Conservation (phyloP, 2,797 vertebrate genomes). For the Tangara arthus region DNA sequence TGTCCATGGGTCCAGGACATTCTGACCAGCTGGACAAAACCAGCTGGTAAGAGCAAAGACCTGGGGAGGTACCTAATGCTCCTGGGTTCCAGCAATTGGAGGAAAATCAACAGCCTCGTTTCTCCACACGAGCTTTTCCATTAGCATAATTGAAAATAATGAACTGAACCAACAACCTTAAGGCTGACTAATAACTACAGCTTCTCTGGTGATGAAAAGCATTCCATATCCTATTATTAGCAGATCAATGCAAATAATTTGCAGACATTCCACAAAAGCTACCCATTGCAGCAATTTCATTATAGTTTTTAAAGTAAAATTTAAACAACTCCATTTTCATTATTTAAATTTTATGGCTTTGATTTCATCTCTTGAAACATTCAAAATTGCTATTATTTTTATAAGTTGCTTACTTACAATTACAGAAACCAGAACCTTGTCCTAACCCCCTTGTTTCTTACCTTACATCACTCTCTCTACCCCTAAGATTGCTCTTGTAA, state of each 20-base stretch:
- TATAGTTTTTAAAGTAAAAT: neutral
- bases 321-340: neutral
- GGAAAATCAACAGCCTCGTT: neutral
- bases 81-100: neutral
- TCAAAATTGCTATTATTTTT: neutral
- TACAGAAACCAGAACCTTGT: neutral
- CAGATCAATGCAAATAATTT: neutral
- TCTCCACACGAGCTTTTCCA: conserved; percentile 15
- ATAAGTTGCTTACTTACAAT: neutral
- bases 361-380: neutral
- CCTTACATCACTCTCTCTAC: neutral
- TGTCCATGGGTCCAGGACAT: neutral
- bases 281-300: neutral
- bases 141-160: conserved; percentile 22
- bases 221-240: conserved; percentile 1
- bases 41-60: neutral
- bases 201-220: neutral
- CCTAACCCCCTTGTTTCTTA: neutral
- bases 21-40: neutral
- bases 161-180: neutral
- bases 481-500: neutral
- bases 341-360: neutral
- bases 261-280: neutral
- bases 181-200: conserved; percentile 9
- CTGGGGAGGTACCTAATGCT: neutral